A percentile compares a stretch with the other conserved stretches of the same genome.
phyloP scores from a whole-genome alignment of 2,113 vertebrate genomes.

The Perca flavescens region DNA sequence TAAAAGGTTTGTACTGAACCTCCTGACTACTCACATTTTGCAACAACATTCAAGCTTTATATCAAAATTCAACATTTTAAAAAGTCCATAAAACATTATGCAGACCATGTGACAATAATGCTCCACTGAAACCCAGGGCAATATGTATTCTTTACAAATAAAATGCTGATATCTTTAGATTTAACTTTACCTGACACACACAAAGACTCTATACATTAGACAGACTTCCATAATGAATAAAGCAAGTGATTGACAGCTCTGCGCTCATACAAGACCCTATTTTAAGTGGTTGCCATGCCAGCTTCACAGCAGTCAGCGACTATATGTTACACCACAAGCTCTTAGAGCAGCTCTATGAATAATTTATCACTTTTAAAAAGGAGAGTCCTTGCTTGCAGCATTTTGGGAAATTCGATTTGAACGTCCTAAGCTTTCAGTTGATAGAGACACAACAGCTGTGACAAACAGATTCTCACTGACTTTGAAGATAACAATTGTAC shows the following conservation, averaged over 20 bases:
- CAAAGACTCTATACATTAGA: constrained; percentile 9
- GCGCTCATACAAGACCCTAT: constrained; percentile 60
- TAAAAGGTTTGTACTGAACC: background rate
- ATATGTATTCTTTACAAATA: background rate
- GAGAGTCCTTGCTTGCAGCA: constrained; percentile 37
- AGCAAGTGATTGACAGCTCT: constrained; percentile 62
- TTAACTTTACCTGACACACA: background rate
- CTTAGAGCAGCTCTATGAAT: constrained; percentile 72
- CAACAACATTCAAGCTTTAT: background rate
- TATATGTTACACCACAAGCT: constrained; percentile 72
- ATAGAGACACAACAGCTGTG: constrained; percentile 39
- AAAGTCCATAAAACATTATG: background rate
- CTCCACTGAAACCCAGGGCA: background rate
- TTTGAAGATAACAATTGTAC: constrained; percentile 41
- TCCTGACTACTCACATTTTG: background rate
- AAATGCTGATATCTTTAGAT: background rate
- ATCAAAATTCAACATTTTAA: background rate
- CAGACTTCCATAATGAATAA: constrained; percentile 34
- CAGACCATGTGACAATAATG: background rate
- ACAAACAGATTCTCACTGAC: constrained; percentile 41
- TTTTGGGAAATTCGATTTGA: constrained; percentile 56
- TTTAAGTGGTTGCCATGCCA: constrained; percentile 80
- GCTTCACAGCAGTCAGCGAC: constrained; percentile 77
- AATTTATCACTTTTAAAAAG: constrained; percentile 67
- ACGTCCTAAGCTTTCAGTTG: constrained; percentile 14